Conservation (phyloP, 1,140 invertebrate genomes). For the Babylonia areolata region DNA sequence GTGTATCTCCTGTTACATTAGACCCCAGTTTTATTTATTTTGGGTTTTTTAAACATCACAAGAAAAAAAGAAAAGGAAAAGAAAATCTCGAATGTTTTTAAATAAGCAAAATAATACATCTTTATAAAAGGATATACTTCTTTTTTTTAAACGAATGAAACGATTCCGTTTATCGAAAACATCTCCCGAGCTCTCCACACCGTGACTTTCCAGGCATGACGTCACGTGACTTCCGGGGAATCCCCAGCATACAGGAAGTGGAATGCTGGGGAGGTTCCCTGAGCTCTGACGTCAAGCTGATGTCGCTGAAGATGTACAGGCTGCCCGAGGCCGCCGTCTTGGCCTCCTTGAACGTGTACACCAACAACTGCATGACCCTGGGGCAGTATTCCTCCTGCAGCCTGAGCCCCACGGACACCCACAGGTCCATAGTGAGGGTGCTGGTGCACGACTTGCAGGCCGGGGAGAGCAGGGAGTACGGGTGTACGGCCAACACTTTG, state of each 20-base stretch:
- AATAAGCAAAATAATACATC: too few species aligned
- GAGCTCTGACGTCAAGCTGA: conserved; percentile 20
- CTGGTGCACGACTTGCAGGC: conserved; percentile 19
- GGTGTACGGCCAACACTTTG: conserved; percentile 1
- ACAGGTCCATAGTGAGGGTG: conserved; percentile 7
- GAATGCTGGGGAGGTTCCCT: conserved; percentile 17
- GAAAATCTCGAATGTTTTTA: too few species aligned
- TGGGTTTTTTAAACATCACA: too few species aligned
- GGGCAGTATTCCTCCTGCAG: conserved; percentile 17
- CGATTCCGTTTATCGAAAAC: too few species aligned
- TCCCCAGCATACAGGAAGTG: conserved; percentile 34
- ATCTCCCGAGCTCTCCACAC: too few species aligned
- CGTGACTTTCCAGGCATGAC: conserved; percentile 26
- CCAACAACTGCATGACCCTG: conserved; percentile 16
- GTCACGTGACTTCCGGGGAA: conserved; percentile 14
- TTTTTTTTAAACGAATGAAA: too few species aligned
- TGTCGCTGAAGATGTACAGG: conserved; percentile 16
- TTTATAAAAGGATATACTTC: too few species aligned
- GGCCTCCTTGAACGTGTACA: conserved; percentile 25
- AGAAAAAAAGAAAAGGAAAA: too few species aligned
- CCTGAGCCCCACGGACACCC: background rate
- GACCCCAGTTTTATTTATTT: too few species aligned
- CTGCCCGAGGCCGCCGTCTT: background rate
- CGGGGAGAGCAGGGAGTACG: conserved; percentile 16
- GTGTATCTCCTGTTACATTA: too few species aligned